phyloP scores from a whole-genome alignment of 2,888 invertebrate genomes.

The Acleris holmiana region DNA sequence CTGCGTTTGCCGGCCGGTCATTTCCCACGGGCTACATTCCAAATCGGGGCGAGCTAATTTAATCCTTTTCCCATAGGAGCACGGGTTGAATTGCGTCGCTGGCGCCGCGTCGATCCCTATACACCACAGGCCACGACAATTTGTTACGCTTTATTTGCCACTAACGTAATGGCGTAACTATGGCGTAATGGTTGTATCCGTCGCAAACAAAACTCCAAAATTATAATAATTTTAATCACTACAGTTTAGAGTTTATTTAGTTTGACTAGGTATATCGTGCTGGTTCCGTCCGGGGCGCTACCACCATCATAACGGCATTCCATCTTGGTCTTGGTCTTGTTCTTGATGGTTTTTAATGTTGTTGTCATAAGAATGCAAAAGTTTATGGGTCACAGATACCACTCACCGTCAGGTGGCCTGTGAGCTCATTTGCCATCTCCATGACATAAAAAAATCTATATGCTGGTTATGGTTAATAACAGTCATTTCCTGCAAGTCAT shows the following conservation, averaged over 20 bases:
- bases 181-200: slow-evolving; percentile 34
- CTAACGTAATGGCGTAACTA: slow-evolving; percentile 24
- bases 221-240: slow-evolving; percentile 16
- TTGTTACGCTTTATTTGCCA: slow-evolving; percentile 66
- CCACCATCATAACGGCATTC: too few relatives aligned
- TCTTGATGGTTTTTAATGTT: too few relatives aligned
- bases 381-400: too few relatives aligned
- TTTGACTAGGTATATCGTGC: too few relatives aligned
- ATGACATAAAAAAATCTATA: too few relatives aligned
- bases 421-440: too few relatives aligned
- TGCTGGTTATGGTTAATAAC: background rate
- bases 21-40: slow-evolving; percentile 55
- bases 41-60: slow-evolving; percentile 24
- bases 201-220: slow-evolving; percentile 30
- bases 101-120: slow-evolving; percentile 46
- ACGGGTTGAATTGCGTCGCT: slow-evolving; percentile 51
- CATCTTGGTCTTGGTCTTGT: too few relatives aligned
- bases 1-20: slow-evolving; percentile 40
- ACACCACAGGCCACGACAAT: slow-evolving; percentile 53
- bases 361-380: too few relatives aligned
- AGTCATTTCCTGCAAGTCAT: slow-evolving; percentile 15
- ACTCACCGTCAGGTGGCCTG: too few relatives aligned
- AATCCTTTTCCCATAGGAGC: slow-evolving; percentile 45
- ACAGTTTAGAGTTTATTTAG: slow-evolving; percentile 1
- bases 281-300: too few relatives aligned